Base-by-base conservation (phyloP, 2,888 invertebrate species). In the Vanessa cardui region DNA sequence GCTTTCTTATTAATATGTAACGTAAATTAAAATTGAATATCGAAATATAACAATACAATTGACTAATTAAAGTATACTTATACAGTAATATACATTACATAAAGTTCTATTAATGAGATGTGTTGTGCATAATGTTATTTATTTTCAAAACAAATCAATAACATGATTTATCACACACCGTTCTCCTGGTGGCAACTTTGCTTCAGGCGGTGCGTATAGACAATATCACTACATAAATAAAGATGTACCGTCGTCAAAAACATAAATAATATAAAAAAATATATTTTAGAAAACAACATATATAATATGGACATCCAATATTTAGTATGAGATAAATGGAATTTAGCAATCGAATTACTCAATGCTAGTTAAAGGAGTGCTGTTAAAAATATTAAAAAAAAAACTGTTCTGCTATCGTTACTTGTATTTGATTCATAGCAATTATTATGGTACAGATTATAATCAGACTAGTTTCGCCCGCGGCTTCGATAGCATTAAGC, bases 141-240 rank as follows among this genome's bases (percentile, higher is more conserved):
- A 60, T 54, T 64, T 59, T 59, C 47, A 60, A 31, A 65, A 50
- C 65, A 65, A 65, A 65, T 65, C 65, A 65, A 65, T 65, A 58
- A 65, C 20, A 47, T 60, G 52, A 60, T 60, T 60, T 65, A 44
- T 60, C 21, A n/a, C 50, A 52, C 31, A 26, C 59, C 60, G 59
- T 33, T 60, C 60, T 46, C 46, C 46, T 65, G 20, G 60, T 64
- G 58, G 58, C 64, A 59, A 60, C 46, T 31, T 52, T 33, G 65
- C 65, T 65, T 45, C 33, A 33, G 65, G 60, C 64, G 59, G 52
- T 52, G 45, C 20, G 45, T 60, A 60, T 60, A 59, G 52, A 60
- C 52, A 52, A 59, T 58, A 58, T 52, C 20, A 52, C 46, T 21
- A 12, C 21, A 26, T 21, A 50, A 9, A 15, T 50, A 50, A 6